These are phyloP conservation scores for Oscheius sp. DNA, from an alignment of 2,888 invertebrate genomes.

Conservation along the genomic window DNA sequence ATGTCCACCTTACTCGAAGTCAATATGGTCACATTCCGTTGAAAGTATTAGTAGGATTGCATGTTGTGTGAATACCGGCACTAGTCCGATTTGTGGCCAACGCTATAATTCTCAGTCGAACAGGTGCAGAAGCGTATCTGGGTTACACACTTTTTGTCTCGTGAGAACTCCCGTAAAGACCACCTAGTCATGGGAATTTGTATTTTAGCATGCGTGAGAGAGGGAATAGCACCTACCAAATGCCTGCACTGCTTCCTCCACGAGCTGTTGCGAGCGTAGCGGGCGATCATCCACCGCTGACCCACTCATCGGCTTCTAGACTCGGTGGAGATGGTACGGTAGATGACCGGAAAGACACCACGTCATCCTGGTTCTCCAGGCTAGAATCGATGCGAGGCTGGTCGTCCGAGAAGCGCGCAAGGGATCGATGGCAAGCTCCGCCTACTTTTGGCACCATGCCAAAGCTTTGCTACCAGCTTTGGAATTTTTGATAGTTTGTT, in stretches of 20 bases:
- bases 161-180: too few relatives aligned
- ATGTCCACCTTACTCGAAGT: not conserved
- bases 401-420: constrained; percentile 36
- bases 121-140: not conserved
- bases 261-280: constrained; percentile 35
- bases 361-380: constrained; percentile 37
- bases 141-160: too few relatives aligned
- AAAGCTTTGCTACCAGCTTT: constrained; percentile 32
- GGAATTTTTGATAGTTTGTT: constrained; percentile 12
- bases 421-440: constrained; percentile 41
- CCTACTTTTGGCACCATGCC: constrained; percentile 40
- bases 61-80: constrained; percentile 9
- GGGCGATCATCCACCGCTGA: constrained; percentile 27
- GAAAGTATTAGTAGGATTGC: constrained; percentile 25
- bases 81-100: constrained; percentile 1
- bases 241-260: constrained; percentile 20
- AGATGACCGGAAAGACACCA: constrained; percentile 36
- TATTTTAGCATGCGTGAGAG: not conserved
- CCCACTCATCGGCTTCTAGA: constrained; percentile 21
- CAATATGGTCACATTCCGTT: not conserved
- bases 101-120: constrained; percentile 12
- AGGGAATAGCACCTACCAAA: constrained; percentile 30
- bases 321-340: constrained; percentile 12
- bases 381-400: constrained; percentile 36
- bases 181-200: not conserved